Percentiles rank a stretch among this genome's conserved stretches.
phyloP scores from a whole-genome alignment of 2,888 invertebrate genomes.

The Andrena chrysosceles region DNA sequence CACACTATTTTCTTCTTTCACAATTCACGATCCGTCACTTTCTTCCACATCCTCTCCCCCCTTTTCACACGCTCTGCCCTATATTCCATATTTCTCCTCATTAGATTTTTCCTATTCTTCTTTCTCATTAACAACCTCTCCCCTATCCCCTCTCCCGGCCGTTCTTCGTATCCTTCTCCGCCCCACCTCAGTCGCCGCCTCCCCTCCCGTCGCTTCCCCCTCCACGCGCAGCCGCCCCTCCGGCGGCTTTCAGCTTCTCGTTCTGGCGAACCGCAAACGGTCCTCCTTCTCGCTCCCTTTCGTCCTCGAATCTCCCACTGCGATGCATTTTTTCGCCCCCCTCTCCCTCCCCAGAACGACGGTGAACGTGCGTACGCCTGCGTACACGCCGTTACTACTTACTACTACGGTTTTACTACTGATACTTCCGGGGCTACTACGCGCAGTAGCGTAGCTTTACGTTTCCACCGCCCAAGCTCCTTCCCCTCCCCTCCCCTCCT shows the following conservation, averaged over 20 bases:
- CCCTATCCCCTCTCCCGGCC: not conserved
- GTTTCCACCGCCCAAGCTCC: conserved; percentile 56
- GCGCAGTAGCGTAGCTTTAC: conserved; percentile 66
- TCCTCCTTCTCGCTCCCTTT: conserved; percentile 50
- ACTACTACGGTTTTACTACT: conserved; percentile 74
- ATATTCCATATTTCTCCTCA: conserved; percentile 9
- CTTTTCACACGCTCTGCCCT: not conserved
- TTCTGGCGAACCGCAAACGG: conserved; percentile 45
- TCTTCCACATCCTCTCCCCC: not conserved
- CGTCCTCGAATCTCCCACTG: conserved; percentile 58
- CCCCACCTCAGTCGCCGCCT: not conserved
- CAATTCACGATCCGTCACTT: not conserved
- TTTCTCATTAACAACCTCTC: conserved; percentile 19
- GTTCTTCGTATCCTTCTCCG: not conserved
- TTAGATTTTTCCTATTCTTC: not conserved
- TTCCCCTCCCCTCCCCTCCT: not conserved
- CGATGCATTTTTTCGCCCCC: conserved; percentile 52
- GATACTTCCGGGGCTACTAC: conserved; percentile 72
- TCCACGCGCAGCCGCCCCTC: conserved; percentile 10
- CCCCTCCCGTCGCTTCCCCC: not conserved
- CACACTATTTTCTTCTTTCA: no score
- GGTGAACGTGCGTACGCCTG: conserved; percentile 79
- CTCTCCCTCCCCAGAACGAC: conserved; percentile 11
- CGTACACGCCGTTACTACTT: conserved; percentile 78
- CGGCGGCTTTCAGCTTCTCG: conserved; percentile 28